Base-by-base conservation (phyloP, 2,113 vertebrate species). In the Notarius lentiginosus region DNA sequence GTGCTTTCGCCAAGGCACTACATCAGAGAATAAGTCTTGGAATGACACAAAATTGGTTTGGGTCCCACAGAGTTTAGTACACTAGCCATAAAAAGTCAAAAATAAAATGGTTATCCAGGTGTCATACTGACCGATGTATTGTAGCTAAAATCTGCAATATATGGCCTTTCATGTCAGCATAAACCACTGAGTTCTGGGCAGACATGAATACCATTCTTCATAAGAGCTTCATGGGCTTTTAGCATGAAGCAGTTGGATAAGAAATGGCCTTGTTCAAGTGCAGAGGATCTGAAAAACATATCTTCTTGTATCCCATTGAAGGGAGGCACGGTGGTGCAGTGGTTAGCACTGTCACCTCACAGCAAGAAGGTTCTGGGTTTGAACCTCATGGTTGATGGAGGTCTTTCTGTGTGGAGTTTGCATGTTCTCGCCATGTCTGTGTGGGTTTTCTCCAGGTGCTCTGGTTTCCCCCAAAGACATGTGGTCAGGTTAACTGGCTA, bases 31-130 rank as follows among this genome's bases (percentile, higher is more conserved):
- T 89, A 88, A 86, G 91, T 91, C 91, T 89, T 90, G 84, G 89
- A 86, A 89, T 84, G 89, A 90, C 87, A 89, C 91, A 90, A 61
- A 89, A 93, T 92, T 80, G 86, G 84, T 89, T 89, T 84, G 65
- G 75, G 84, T 81, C 89, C 60, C 87, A 66, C 49, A 34, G 55
- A 58, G 41, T 84, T 82, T 53, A 85, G 70, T 53, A 76, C 58
- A 75, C 49, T 60, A 81, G 80, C 87, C 70, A 86, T 88, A 20
- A 91, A 47, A 82, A 24, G 68, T 53, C 10, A 47, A 82, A 76
- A 75, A 82, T 65, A 82, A 75, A 53, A 41, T 41, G 56, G 58
- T 51, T 60, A 41, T 30, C 80, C 56, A 41, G 70, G 76, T 80
- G 76, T 79, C 76, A 79, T 65, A 86, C 76, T 86, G 76, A 27